These are phyloP conservation scores for Drosophila ohnishii DNA, from an alignment of 1,140 invertebrate species.

Conservation along the genomic window DNA sequence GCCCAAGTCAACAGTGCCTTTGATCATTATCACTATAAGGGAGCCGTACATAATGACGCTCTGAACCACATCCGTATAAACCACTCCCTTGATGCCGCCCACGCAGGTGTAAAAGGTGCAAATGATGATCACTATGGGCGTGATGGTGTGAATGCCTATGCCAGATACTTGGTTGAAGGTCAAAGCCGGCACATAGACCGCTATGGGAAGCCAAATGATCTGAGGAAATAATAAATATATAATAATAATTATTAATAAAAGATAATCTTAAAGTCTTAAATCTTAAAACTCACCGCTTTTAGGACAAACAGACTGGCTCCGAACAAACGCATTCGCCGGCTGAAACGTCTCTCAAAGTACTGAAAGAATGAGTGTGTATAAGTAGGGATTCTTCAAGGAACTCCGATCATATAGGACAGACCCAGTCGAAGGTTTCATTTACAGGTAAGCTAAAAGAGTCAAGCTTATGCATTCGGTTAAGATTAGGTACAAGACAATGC, in stretches of 20 bases:
- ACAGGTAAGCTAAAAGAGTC: constrained; percentile 12
- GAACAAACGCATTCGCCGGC: constrained; percentile 88
- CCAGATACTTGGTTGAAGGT: constrained; percentile 93
- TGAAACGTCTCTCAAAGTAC: constrained; percentile 92
- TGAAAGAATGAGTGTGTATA: constrained; percentile 83
- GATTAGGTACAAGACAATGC: not conserved
- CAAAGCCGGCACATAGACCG: constrained; percentile 92
- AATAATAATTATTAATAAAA: not conserved
- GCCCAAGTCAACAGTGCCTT: constrained; percentile 91
- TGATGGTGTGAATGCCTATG: constrained; percentile 90
- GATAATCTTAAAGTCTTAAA: not conserved
- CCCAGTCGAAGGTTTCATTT: constrained; percentile 18
- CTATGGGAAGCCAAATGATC: constrained; percentile 88
- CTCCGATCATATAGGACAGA: constrained; percentile 5
- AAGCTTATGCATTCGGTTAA: constrained; percentile 17
- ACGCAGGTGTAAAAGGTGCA: constrained; percentile 96
- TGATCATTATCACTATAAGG: constrained; percentile 90
- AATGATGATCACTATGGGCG: constrained; percentile 91
- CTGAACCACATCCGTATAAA: constrained; percentile 97
- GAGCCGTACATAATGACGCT: constrained; percentile 92
- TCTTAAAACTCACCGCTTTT: constrained; percentile 86
- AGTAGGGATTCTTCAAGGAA: constrained; percentile 31
- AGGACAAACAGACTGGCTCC: constrained; percentile 89
- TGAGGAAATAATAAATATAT: constrained; percentile 13
- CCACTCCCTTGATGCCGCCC: constrained; percentile 96